phyloP scores from a whole-genome alignment of 2,113 vertebrate genomes.

The Hyperoodon ampullatus region DNA sequence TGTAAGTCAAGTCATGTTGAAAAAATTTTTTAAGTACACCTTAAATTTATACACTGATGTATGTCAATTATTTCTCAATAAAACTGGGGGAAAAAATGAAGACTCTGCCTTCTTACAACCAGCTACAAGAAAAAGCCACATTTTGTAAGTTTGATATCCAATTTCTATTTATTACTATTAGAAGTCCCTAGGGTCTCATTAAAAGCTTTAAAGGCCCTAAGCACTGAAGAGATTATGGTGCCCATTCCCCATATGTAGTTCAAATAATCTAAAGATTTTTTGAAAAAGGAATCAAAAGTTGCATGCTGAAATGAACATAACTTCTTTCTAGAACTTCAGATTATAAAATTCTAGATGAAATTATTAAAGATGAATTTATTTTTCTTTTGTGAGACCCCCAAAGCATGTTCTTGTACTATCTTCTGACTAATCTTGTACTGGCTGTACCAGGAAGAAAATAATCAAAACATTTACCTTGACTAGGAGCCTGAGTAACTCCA shows the following conservation, averaged over 20 bases:
- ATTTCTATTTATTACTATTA: neutral
- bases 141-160: neutral
- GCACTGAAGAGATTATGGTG: neutral
- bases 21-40: neutral
- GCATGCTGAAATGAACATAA: neutral
- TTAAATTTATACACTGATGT: neutral
- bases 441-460: neutral
- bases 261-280: neutral
- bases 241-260: neutral
- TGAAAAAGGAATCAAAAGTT: neutral
- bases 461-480: neutral
- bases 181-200: neutral
- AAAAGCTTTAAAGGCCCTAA: neutral
- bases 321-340: neutral
- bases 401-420: neutral
- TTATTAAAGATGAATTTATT: neutral
- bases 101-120: neutral
- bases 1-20: neutral
- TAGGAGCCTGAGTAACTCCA: neutral
- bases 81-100: neutral
- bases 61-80: neutral
- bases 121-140: neutral
- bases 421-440: neutral
- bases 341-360: conserved; percentile 16
- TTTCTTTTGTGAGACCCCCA: neutral